phyloP scores from a whole-genome alignment of 2,797 vertebrate genomes.

The Halcyon chelicuti region DNA sequence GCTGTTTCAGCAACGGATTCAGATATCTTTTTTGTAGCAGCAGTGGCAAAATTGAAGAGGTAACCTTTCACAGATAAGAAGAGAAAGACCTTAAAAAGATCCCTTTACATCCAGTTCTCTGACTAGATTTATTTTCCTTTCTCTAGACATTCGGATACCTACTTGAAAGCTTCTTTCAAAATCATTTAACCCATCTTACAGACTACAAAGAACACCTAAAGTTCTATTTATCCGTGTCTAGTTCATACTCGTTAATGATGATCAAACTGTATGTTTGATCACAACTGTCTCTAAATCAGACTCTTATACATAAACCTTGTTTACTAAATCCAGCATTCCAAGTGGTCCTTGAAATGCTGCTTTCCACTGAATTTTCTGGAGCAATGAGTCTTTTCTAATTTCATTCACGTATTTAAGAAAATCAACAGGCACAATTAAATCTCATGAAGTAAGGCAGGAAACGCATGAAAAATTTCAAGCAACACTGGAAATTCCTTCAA shows the following conservation, averaged over 20 bases:
- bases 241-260: neutral
- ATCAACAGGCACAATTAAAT: neutral
- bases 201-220: neutral
- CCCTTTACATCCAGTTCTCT: neutral
- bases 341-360: neutral
- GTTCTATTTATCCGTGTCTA: neutral
- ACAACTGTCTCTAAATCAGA: neutral
- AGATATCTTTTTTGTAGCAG: constrained; percentile 93
- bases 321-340: neutral
- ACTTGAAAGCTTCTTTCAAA: neutral
- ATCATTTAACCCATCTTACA: neutral
- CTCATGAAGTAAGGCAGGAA: neutral
- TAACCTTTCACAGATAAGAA: constrained; percentile 81
- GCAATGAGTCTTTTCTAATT: neutral
- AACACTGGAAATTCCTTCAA: neutral
- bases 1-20: constrained; percentile 93
- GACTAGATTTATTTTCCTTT: neutral
- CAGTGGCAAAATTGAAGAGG: constrained; percentile 92
- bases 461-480: neutral
- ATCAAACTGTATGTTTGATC: neutral
- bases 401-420: neutral
- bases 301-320: neutral
- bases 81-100: neutral
- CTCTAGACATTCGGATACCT: neutral
- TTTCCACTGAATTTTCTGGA: neutral